Evolutionary conservation across 2,797 vertebrate species (phyloP).

Genomic region (Salarias fasciatus): DNA sequence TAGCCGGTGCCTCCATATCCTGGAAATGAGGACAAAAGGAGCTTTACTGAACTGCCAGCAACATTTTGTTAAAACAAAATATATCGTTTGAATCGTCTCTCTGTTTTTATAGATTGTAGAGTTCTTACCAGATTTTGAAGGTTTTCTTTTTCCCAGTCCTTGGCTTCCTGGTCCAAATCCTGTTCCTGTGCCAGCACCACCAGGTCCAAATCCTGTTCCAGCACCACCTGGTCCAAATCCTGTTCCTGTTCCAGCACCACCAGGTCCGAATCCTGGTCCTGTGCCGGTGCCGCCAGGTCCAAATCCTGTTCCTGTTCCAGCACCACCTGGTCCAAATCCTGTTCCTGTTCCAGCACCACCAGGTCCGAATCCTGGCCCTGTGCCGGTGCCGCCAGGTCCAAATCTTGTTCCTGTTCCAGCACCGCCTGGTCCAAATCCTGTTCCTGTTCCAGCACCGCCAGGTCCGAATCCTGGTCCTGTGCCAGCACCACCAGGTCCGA

Average conservation of each 20-base stretch:
- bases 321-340: slow-evolving; percentile 32
- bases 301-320: slow-evolving; percentile 21
- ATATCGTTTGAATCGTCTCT: background rate
- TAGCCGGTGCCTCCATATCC: slow-evolving; percentile 55
- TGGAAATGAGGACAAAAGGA: slow-evolving; percentile 7
- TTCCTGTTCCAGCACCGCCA: slow-evolving; percentile 28
- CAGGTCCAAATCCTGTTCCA: slow-evolving; percentile 16
- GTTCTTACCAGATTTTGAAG: slow-evolving; percentile 58
- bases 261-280: slow-evolving; percentile 42
- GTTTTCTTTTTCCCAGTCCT: slow-evolving; percentile 63
- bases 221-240: background rate
- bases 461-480: slow-evolving; percentile 21
- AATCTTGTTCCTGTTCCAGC: slow-evolving; percentile 19
- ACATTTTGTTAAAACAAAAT: background rate
- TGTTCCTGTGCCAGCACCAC: slow-evolving; percentile 26
- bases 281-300: slow-evolving; percentile 38
- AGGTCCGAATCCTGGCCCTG: slow-evolving; percentile 37
- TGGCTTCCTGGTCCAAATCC: slow-evolving; percentile 55
- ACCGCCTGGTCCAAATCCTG: slow-evolving; percentile 13
- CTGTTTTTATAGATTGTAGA: no score
- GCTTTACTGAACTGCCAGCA: background rate
- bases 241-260: slow-evolving; percentile 27
- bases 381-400: slow-evolving; percentile 32
- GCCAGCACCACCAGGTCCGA: slow-evolving; percentile 16
- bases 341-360: slow-evolving; percentile 44